Base-by-base conservation (phyloP, 2,113 vertebrate species). In the Engraulis encrasicolus region DNA sequence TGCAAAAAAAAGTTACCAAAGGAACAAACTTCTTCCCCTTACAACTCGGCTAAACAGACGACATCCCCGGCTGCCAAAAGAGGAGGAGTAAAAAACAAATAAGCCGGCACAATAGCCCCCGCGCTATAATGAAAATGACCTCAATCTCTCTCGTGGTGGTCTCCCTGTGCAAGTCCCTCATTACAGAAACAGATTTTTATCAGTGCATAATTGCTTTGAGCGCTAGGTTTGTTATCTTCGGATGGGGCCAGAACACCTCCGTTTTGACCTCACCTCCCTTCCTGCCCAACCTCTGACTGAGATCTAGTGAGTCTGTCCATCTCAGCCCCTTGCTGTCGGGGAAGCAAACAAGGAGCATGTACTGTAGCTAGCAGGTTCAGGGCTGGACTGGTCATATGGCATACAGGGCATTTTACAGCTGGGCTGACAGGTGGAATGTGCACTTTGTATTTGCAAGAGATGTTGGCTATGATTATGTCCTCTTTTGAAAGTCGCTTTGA, bases 91-190 rank as follows among this genome's bases (percentile, higher is more conserved):
- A n/a, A 17, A 81, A 81, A 83, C 80, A 87, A 85, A 74, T 40
- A 85, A 82, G 45, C 82, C 78, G 1, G 23, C 58, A 89, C 82
- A 89, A 87, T 87, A 79, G 80, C 78, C 82, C 82, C 84, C 66
- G 71, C 81, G 71, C 81, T 87, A 84, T 89, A 87, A 89, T 87
- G 86, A 85, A 89, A 89, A 87, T 83, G 84, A 89, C 88, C 86
- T 81, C 86, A 86, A 87, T 85, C 87, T 85, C 86, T 74, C 86
- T 86, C 36, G 23, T 79, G 71, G 40, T 83, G 82, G 83, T 81
- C 86, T 84, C 52, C 15, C 11, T 36, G 79, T 37, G 79, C 78
- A 66, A 52, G 50, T 40, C 80, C 84, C 86, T 82, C 84, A 87
- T 81, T 85, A 84, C 86, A 82, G 36, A 84, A 81, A 38, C 40